Conservation (phyloP, 1,140 invertebrate genomes). For the Centruroides vittatus region DNA sequence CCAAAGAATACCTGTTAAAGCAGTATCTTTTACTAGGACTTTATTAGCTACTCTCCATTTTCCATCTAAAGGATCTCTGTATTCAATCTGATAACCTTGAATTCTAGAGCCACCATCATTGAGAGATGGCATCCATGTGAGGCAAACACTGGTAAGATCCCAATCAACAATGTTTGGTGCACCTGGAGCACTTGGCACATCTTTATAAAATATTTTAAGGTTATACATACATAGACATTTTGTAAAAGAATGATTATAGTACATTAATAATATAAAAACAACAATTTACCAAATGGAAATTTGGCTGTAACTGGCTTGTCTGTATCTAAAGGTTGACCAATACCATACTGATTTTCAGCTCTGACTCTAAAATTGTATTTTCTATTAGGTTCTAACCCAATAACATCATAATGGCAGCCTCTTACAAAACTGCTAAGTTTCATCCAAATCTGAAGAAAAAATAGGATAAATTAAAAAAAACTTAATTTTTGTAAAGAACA, state of each 20-base stretch:
- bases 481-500: conserved; percentile 1
- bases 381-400: conserved; percentile 82
- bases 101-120: conserved; percentile 92
- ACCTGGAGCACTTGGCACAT: conserved; percentile 56
- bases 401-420: conserved; percentile 82
- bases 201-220: conserved; percentile 17
- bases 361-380: conserved; percentile 88
- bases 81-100: conserved; percentile 62
- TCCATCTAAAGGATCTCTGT: conserved; percentile 40
- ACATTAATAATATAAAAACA: background rate
- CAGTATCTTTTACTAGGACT: conserved; percentile 70
- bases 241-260: background rate
- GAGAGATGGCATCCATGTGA: conserved; percentile 76
- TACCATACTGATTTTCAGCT: conserved; percentile 95
- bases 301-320: conserved; percentile 75
- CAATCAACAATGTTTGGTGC: conserved; percentile 65
- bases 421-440: conserved; percentile 89
- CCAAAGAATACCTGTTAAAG: conserved; percentile 38
- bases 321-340: conserved; percentile 81
- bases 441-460: conserved; percentile 44
- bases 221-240: background rate
- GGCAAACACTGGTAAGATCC: conserved; percentile 53
- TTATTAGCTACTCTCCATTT: conserved; percentile 35
- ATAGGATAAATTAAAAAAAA: background rate
- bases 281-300: conserved; percentile 62